Percentiles rank a stretch among this genome's conserved stretches.
Evolutionary conservation across 1,140 invertebrate species (phyloP).

Genomic region (Cyclargus thomasi): DNA sequence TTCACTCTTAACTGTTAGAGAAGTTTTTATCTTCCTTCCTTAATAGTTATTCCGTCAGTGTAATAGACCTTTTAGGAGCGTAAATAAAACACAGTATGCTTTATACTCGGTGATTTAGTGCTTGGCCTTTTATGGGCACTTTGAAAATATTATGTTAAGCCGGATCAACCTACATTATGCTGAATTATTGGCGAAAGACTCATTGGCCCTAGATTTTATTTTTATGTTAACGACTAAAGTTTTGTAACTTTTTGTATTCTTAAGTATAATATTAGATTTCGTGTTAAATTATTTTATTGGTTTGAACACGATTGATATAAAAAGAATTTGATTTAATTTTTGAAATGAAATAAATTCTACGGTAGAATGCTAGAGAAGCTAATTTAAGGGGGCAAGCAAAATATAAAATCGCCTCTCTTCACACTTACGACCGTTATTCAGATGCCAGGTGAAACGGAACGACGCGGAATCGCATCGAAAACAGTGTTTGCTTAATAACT

Average conservation of each 20-base stretch:
- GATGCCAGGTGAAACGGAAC: too few species aligned
- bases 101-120: background rate
- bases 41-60: constrained; percentile 3
- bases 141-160: constrained; percentile 8
- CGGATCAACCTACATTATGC: background rate
- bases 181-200: background rate
- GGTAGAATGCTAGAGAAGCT: too few species aligned
- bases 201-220: background rate
- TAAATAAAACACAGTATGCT: constrained; percentile 1
- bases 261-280: background rate
- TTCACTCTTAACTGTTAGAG: background rate
- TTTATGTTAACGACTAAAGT: background rate
- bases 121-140: constrained; percentile 1
- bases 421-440: too few species aligned
- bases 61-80: background rate
- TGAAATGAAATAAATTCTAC: too few species aligned
- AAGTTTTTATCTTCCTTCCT: background rate
- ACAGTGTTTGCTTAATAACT: too few species aligned
- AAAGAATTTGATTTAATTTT: too few species aligned
- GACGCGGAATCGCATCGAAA: too few species aligned
- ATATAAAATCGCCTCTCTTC: too few species aligned
- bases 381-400: too few species aligned
- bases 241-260: background rate
- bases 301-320: background rate
- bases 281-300: background rate